Evolutionary conservation across 1,140 invertebrate species (phyloP).

Genomic region (Macrocentrus cingulum): DNA sequence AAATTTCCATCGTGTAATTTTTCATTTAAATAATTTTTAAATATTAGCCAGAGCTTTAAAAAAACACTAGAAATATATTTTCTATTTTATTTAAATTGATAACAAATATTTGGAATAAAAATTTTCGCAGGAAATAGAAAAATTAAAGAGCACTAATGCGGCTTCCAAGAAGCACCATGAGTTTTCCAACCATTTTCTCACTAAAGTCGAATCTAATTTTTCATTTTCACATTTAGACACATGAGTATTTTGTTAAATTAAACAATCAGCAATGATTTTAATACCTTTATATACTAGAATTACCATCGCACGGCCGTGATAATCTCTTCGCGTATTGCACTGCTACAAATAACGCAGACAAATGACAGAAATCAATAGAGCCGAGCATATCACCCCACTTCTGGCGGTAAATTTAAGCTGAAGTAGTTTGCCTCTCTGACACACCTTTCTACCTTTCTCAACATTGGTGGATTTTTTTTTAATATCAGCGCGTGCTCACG

Average conservation of each 20-base stretch:
- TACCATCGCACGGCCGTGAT: conserved; percentile 36
- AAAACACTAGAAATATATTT: too few relatives aligned
- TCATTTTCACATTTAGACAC: too few relatives aligned
- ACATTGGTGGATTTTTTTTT: neutral
- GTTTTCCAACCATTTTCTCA: too few relatives aligned
- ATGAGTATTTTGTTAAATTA: too few relatives aligned
- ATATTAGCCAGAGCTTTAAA: too few relatives aligned
- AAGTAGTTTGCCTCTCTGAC: neutral
- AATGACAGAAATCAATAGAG: conserved; percentile 41
- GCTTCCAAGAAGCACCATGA: too few relatives aligned
- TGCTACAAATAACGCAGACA: conserved; percentile 6
- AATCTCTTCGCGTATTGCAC: conserved; percentile 6
- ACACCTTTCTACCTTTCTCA: neutral
- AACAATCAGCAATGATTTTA: too few relatives aligned
- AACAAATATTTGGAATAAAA: too few relatives aligned
- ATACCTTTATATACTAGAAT: conserved; percentile 45
- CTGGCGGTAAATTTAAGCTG: conserved; percentile 37
- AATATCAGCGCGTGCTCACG: neutral
- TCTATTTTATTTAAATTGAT: too few relatives aligned
- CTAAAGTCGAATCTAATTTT: too few relatives aligned
- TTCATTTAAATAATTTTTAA: neutral
- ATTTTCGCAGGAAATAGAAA: too few relatives aligned
- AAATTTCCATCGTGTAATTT: neutral
- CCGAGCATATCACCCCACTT: conserved; percentile 33
- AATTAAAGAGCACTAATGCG: too few relatives aligned